Percentiles rank a stretch among this genome's conserved stretches.
phyloP scores from a whole-genome alignment of 2,888 invertebrate genomes.

The Melipona bicolor region DNA sequence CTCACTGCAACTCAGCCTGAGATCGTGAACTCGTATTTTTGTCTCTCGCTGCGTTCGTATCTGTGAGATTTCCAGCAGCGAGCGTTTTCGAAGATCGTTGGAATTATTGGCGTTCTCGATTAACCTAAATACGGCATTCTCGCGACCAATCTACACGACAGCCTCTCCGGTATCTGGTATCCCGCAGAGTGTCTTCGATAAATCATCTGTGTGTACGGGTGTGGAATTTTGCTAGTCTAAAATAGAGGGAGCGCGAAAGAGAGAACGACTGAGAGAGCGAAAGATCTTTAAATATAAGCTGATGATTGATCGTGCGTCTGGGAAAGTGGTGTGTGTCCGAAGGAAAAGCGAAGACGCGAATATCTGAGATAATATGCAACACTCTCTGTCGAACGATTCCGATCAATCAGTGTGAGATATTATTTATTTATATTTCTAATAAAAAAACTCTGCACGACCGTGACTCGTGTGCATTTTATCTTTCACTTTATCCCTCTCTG shows the following conservation, averaged over 20 bases:
- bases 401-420: constrained; percentile 44
- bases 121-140: neutral
- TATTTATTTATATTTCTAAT: constrained; percentile 73
- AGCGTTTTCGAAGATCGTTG: neutral
- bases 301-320: constrained; percentile 28
- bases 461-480: neutral
- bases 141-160: neutral
- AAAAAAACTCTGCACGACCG: constrained; percentile 48
- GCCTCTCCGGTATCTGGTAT: neutral
- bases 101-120: neutral
- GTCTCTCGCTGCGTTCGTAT: too few relatives aligned
- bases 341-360: neutral
- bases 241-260: neutral
- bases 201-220: constrained; percentile 1
- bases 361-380: neutral
- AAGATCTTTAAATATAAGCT: constrained; percentile 6
- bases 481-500: neutral
- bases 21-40: neutral
- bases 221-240: neutral
- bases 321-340: neutral
- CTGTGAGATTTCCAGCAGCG: too few relatives aligned
- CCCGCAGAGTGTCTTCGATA: constrained; percentile 18
- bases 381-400: constrained; percentile 19
- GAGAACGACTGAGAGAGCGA: constrained; percentile 5
- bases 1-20: too few relatives aligned